These are phyloP conservation scores for Neoaliturus tenellus DNA, from an alignment of 2,888 invertebrate genomes.

Conservation along the genomic window DNA sequence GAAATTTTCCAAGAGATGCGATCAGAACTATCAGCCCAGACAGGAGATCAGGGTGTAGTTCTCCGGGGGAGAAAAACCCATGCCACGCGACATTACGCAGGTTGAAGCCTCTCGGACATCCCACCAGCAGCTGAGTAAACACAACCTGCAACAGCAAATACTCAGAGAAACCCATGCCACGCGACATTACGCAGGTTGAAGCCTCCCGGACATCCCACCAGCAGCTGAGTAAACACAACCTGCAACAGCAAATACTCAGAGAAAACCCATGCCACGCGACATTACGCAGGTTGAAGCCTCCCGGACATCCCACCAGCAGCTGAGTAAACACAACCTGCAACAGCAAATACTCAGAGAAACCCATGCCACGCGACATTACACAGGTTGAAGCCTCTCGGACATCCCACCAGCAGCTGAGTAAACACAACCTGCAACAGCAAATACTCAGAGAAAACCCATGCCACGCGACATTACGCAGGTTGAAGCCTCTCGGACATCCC, in stretches of 20 bases:
- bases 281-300: conserved; percentile 75
- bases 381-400: conserved; percentile 74
- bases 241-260: conserved; percentile 64
- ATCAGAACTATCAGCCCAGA: conserved; percentile 69
- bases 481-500: conserved; percentile 74
- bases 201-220: conserved; percentile 74
- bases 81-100: conserved; percentile 76
- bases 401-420: conserved; percentile 73
- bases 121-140: conserved; percentile 73
- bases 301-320: conserved; percentile 74
- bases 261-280: conserved; percentile 77
- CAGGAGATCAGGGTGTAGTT: conserved; percentile 71
- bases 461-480: conserved; percentile 75
- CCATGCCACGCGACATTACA: conserved; percentile 77
- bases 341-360: conserved; percentile 70
- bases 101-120: conserved; percentile 74
- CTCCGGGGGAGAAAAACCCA: conserved; percentile 73
- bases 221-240: conserved; percentile 71
- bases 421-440: conserved; percentile 69
- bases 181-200: conserved; percentile 75
- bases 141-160: conserved; percentile 67
- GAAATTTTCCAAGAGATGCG: conserved; percentile 65
- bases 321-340: conserved; percentile 71
- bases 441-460: conserved; percentile 75
- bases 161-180: conserved; percentile 77